Conservation (phyloP, 2,888 invertebrate species). For the Chrysina gloriosa region DNA sequence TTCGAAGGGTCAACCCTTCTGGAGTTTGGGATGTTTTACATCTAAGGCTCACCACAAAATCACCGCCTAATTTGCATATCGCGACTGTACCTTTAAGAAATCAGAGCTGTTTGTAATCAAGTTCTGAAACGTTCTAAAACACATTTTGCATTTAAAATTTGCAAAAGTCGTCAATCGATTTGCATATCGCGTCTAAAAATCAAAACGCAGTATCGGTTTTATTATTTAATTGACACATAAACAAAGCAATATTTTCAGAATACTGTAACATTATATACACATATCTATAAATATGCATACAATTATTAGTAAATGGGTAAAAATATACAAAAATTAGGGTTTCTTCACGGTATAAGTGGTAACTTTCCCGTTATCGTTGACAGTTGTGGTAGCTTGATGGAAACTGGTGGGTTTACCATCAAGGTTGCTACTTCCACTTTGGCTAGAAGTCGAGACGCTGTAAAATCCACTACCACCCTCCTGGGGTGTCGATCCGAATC, state of each 20-base stretch:
- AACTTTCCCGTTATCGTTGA: constrained; percentile 81
- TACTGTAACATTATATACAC: constrained; percentile 15
- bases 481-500: constrained; percentile 57
- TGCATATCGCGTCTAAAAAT: too few relatives aligned
- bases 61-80: too few relatives aligned
- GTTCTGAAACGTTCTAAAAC: too few relatives aligned
- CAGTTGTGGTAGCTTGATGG: constrained; percentile 73
- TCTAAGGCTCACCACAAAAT: too few relatives aligned
- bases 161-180: too few relatives aligned
- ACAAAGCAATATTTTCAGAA: constrained; percentile 7
- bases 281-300: neutral
- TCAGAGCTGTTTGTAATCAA: too few relatives aligned
- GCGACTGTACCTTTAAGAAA: too few relatives aligned
- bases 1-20: neutral
- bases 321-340: constrained; percentile 53
- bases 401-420: constrained; percentile 70
- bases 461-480: constrained; percentile 56
- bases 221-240: neutral
- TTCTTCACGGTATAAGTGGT: constrained; percentile 70
- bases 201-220: neutral
- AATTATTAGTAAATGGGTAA: constrained; percentile 5
- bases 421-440: constrained; percentile 69
- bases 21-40: too few relatives aligned
- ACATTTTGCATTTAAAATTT: too few relatives aligned
- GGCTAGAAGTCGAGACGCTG: constrained; percentile 75